These are phyloP conservation scores for Planiliza haematocheilus DNA, from an alignment of 2,113 vertebrate species.

Conservation along the genomic window DNA sequence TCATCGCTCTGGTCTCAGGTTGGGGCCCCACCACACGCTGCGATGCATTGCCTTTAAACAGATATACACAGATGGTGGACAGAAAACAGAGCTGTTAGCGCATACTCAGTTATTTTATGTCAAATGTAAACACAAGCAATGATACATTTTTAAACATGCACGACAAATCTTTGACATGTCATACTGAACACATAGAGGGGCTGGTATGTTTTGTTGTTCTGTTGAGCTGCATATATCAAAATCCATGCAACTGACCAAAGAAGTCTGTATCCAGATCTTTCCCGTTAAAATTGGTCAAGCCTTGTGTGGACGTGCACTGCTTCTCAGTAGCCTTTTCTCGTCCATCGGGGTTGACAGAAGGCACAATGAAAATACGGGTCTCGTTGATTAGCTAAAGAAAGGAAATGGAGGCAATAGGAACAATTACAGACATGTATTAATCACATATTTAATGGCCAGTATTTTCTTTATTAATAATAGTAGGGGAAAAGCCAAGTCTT, in stretches of 20 bases:
- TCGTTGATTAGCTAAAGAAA: conserved; percentile 89
- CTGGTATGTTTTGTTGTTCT: not conserved
- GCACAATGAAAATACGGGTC: conserved; percentile 94
- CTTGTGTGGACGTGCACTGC: conserved; percentile 87
- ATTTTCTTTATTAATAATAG: not conserved
- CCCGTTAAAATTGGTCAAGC: conserved; percentile 85
- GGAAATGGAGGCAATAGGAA: conserved; percentile 1
- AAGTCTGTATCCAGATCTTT: conserved; percentile 96
- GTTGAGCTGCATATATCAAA: not conserved
- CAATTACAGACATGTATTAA: not conserved
- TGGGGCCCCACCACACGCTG: conserved; percentile 80
- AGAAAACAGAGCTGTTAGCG: not conserved
- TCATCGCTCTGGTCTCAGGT: conserved; percentile 93
- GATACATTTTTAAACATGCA: conserved; percentile 10
- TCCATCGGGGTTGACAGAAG: conserved; percentile 95
- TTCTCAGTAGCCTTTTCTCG: conserved; percentile 90
- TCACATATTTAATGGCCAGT: not conserved
- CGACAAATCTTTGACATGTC: not conserved
- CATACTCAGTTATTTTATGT: not conserved
- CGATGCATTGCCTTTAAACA: conserved; percentile 88
- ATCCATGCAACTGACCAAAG: conserved; percentile 84
- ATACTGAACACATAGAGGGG: not conserved
- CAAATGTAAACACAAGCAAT: not conserved
- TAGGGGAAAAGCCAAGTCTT: no score
- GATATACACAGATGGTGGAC: not conserved